Evolutionary conservation across 2,888 invertebrate genomes (phyloP).

Genomic region (Philereme transversata): DNA sequence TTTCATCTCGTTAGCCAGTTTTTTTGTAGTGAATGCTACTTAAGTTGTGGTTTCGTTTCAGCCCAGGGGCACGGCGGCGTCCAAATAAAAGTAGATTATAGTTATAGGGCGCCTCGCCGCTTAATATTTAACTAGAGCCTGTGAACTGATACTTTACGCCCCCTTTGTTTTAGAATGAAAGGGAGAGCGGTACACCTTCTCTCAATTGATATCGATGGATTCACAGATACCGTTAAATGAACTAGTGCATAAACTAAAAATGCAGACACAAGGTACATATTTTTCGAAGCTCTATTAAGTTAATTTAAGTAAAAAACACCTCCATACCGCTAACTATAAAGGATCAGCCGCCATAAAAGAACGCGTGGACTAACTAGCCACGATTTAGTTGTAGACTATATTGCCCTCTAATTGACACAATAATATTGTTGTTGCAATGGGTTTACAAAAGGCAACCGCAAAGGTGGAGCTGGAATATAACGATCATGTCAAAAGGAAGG

Average conservation of each 20-base stretch:
- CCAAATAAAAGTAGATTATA: conserved; percentile 78
- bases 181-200: conserved; percentile 48
- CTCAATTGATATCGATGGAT: conserved; percentile 38
- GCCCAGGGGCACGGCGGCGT: conserved; percentile 63
- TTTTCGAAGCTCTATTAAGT: conserved; percentile 14
- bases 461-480: conserved; percentile 77
- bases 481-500: conserved; percentile 82
- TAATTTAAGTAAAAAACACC: conserved; percentile 26
- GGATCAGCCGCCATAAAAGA: conserved; percentile 32
- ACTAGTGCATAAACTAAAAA: conserved; percentile 9
- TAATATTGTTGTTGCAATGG: conserved; percentile 78
- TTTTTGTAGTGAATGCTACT: conserved; percentile 32
- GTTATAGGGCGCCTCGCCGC: conserved; percentile 74
- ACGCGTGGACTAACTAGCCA: conserved; percentile 61
- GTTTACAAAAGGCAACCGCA: conserved; percentile 78
- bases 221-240: conserved; percentile 24
- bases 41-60: conserved; percentile 54
- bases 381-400: conserved; percentile 70
- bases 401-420: conserved; percentile 77
- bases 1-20: conserved; percentile 73
- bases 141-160: conserved; percentile 73
- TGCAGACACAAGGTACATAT: neutral
- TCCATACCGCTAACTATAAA: conserved; percentile 26
- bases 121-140: conserved; percentile 80
- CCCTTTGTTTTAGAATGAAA: conserved; percentile 57